A percentile compares a stretch with the other conserved stretches of the same genome.
phyloP scores from a whole-genome alignment of 2,113 vertebrate species.

The Phoxinus phoxinus region DNA sequence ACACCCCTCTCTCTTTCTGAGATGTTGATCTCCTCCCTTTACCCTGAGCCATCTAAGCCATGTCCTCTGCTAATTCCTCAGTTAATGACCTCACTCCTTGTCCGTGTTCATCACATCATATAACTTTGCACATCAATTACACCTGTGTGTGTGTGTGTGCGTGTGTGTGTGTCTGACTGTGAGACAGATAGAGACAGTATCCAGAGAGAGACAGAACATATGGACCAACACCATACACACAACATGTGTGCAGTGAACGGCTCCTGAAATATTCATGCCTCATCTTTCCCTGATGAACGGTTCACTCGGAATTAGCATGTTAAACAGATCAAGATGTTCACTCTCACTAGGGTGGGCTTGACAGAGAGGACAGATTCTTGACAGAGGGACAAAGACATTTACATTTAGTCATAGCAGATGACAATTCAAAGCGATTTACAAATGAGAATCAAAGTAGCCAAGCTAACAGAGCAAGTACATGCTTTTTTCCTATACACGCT shows the following conservation, averaged over 20 bases:
- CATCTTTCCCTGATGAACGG: slow-evolving; percentile 26
- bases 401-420: background rate
- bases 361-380: background rate
- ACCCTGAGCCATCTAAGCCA: background rate
- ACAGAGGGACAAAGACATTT: slow-evolving; percentile 3
- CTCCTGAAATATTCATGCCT: slow-evolving; percentile 46
- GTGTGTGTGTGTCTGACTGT: background rate
- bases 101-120: slow-evolving; percentile 20
- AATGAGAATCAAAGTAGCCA: background rate
- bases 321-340: background rate
- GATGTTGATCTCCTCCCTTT: background rate
- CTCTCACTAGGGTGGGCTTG: background rate
- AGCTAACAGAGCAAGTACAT: background rate
- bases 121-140: background rate
- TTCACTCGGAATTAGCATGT: slow-evolving; percentile 22
- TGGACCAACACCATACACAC: slow-evolving; percentile 8
- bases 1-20: background rate
- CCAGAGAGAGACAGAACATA: slow-evolving; percentile 15
- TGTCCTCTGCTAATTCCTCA: background rate
- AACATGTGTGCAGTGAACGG: slow-evolving; percentile 35
- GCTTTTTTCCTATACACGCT: background rate
- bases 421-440: background rate
- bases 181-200: background rate
- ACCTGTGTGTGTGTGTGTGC: background rate
- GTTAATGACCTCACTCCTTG: background rate